Evolutionary conservation across 2,888 invertebrate genomes (phyloP).

Genomic region (Drosophila pseudotalamancana): DNA sequence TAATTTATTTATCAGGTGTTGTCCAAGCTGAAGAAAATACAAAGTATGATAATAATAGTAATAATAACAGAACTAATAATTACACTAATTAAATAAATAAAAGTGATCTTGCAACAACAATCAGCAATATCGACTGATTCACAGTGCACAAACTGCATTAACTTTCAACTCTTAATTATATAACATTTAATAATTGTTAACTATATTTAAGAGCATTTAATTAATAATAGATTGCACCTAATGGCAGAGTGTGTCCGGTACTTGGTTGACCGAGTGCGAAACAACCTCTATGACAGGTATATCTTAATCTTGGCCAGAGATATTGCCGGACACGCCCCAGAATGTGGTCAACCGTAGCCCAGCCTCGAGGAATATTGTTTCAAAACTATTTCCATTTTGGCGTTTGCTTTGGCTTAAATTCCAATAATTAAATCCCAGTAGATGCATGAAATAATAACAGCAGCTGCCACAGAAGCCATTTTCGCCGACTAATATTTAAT

Average conservation of each 20-base stretch:
- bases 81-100: neutral
- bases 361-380: slow-evolving; percentile 12
- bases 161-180: slow-evolving; percentile 14
- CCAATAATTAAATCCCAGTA: slow-evolving; percentile 50
- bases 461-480: slow-evolving; percentile 69
- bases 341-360: slow-evolving; percentile 17
- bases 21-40: too few species aligned
- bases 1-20: too few species aligned
- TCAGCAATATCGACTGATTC: slow-evolving; percentile 2
- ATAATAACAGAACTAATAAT: too few species aligned
- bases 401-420: slow-evolving; percentile 30
- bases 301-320: neutral
- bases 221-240: slow-evolving; percentile 25
- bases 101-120: slow-evolving; percentile 13
- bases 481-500: slow-evolving; percentile 64
- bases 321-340: slow-evolving; percentile 20
- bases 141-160: slow-evolving; percentile 3
- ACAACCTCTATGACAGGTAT: slow-evolving; percentile 24
- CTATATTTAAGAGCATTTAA: slow-evolving; percentile 28
- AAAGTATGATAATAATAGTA: too few species aligned
- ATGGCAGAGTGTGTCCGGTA: neutral
- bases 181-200: slow-evolving; percentile 11
- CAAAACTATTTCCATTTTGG: slow-evolving; percentile 26
- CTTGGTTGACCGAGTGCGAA: neutral
- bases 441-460: slow-evolving; percentile 58